Conservation (phyloP, 2,888 invertebrate genomes). For the Dione juno region DNA sequence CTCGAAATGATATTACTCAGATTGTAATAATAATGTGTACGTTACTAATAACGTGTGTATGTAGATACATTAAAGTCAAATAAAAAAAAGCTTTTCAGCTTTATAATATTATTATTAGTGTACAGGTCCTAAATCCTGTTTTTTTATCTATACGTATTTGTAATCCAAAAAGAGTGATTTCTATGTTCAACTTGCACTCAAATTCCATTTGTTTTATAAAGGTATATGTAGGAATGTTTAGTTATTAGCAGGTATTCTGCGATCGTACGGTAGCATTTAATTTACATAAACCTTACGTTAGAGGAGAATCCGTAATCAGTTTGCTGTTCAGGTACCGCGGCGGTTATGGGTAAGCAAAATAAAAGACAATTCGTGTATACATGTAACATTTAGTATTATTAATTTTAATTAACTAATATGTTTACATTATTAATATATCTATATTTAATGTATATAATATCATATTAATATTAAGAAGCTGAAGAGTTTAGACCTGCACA, state of each 20-base stretch:
- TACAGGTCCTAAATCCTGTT: neutral
- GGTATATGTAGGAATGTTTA: slow-evolving; percentile 39
- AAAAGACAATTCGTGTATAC: slow-evolving; percentile 2
- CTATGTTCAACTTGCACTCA: slow-evolving; percentile 32
- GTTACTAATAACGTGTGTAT: neutral
- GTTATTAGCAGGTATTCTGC: slow-evolving; percentile 47
- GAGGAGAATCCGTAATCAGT: slow-evolving; percentile 60
- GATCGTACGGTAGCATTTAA: slow-evolving; percentile 48
- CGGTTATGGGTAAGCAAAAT: slow-evolving; percentile 15
- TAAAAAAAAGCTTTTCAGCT: too few relatives aligned
- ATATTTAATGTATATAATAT: neutral
- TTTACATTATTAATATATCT: neutral
- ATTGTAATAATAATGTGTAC: neutral
- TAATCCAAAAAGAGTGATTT: slow-evolving; percentile 16
- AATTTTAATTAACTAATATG: neutral
- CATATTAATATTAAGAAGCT: too few relatives aligned
- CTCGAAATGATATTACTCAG: neutral
- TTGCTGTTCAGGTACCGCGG: slow-evolving; percentile 49
- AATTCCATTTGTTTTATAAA: slow-evolving; percentile 40
- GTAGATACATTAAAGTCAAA: too few relatives aligned
- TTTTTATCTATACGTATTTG: neutral
- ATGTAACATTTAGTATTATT: neutral
- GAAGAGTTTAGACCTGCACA: too few relatives aligned
- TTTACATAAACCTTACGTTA: slow-evolving; percentile 60
- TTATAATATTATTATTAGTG: neutral